Evolutionary conservation across 2,888 invertebrate species (phyloP), one percentile per base, ranked within the genome.

Genomic region (Chrysolina haemoptera): DNA sequence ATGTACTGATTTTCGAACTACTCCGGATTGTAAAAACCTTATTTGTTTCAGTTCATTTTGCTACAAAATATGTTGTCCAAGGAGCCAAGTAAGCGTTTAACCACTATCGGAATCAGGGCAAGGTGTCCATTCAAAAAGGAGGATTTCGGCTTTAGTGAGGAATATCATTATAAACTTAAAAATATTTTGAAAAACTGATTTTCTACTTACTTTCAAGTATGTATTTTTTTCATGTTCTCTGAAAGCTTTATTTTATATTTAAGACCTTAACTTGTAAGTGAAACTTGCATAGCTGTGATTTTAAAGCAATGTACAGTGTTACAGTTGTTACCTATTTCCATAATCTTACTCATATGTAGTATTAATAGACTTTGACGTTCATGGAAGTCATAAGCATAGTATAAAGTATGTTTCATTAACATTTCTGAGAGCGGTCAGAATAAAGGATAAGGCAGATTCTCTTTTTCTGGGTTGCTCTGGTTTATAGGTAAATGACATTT

Each of bases 21-120:
- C 11, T 46, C 27, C n/a, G 16, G 18, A 18, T 80, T 78, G 77
- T 55, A 35, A 8, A n/a, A 35, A 3, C 35, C 35, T 35, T 35
- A 79, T 68, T 78, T 87, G 87, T 82, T 83, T 62, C 88, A 96
- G 95, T 91, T 91, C 85, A 89, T 91, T 2, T 90, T 97, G 71
- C 89, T 98, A 11, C 91, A 91, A 78, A 88, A 92, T 85, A 96
- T 98, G 95, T 88, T 98, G 55, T 94, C 95, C 76, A 88, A 90
- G 4, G 90, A 92, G 73, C 96, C 97, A 0, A 88, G 90, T 4
- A 89, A 90, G 74, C 90, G 98, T 1, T 96, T 97, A 16, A 93
- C 94, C 1, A 94, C 95, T 0, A 90, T 91, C 76, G 94, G 94
- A 40, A 92, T 96, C 22, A 89, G 91, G 53, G 91, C 92, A 0